Base-by-base conservation (phyloP, 2,113 vertebrate species). In the Parus major region DNA sequence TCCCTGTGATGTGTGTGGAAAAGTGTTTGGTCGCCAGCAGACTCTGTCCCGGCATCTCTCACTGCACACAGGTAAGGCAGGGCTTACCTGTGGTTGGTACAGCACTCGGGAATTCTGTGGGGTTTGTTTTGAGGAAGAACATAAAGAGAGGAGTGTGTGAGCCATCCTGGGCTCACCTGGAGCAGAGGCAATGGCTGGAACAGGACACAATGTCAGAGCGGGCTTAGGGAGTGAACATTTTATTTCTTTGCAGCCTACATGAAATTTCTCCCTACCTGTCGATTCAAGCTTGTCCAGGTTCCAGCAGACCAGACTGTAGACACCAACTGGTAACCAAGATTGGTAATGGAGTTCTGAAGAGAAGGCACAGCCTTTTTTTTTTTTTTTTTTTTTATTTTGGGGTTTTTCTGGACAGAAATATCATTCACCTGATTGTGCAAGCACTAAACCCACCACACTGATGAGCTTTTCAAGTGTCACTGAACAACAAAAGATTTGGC, bases 1-100 rank as follows among this genome's bases (percentile, higher is more conserved):
- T 96, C 99, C 99, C 69, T 99, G 99, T 88, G 98, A 99, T 1
- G 98, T 99, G 83, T 99, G 99, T 95, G 99, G 99, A 83, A 99
- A 99, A 97, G 99, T 99, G 92, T 99, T 99, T 59, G 99, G 99
- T 64, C 97, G 99, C 78, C 99, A 99, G 96, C 99, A 99, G 98
- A 99, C 99, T 4, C 98, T 99, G 88, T 99, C 99, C 71, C 98
- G 99, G 85, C 99, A 99, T 93, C 98, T 99, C 93, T 99, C 99
- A 1, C 97, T 99, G 95, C 99, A 99, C 98, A 99, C 99, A 98
- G 99, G 99, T 99, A 97, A 98, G 93, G 13, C 2, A 4, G 11
- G 11, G 35, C 68, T 47, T 27, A 5, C 57, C 60, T 29, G 24
- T 35, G 76, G 5, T 11, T 36, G 39, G 9, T 35, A 23, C 11